phyloP scores from a whole-genome alignment of 2,888 invertebrate genomes.

The Rotaria sp. region DNA sequence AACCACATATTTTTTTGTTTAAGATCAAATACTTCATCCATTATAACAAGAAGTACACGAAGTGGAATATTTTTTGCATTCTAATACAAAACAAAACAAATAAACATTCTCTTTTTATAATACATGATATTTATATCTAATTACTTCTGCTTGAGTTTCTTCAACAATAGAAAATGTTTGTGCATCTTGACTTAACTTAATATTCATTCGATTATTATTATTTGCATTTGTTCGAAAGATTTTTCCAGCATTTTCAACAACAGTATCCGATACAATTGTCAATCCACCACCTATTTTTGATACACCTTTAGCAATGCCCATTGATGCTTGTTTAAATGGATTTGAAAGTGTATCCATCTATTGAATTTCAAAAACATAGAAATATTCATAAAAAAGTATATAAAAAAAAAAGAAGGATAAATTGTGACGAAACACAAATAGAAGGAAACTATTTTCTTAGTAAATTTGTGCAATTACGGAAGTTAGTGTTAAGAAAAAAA shows the following conservation, averaged over 20 bases:
- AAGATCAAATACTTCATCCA: conserved; percentile 78
- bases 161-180: conserved; percentile 29
- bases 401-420: not conserved
- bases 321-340: conserved; percentile 61
- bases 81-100: not conserved
- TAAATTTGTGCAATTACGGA: not conserved
- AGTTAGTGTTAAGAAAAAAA: not conserved
- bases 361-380: conserved; percentile 22
- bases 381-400: not conserved
- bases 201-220: not conserved
- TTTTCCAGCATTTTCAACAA: conserved; percentile 1
- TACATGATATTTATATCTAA: not conserved
- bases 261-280: not conserved
- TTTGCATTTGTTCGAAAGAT: not conserved
- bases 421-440: not conserved
- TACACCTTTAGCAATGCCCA: conserved; percentile 10
- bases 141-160: not conserved
- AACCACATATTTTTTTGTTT: conserved; percentile 75
- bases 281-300: not conserved
- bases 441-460: not conserved
- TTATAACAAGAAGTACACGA: conserved; percentile 69
- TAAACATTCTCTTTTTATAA: conserved; percentile 17
- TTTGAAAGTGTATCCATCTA: conserved; percentile 65
- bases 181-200: not conserved
- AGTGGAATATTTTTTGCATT: conserved; percentile 68